A percentile compares a stretch with the other conserved stretches of the same genome.
Evolutionary conservation across 2,888 invertebrate species (phyloP).

Genomic region (Cephus pygmeus): DNA sequence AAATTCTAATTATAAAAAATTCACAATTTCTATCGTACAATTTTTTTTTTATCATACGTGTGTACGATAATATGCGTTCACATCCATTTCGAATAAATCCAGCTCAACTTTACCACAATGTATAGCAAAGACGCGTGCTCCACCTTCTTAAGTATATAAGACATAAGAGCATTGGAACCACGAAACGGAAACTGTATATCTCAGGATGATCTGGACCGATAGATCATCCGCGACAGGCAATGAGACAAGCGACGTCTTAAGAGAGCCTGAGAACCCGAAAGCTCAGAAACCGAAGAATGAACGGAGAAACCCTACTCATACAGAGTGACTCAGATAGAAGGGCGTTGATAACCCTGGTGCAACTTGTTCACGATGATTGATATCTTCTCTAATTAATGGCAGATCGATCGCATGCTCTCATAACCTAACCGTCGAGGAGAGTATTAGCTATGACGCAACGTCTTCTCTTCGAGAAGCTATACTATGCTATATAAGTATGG

Average conservation of each 20-base stretch:
- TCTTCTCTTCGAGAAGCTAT: neutral
- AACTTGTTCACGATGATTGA: slow-evolving; percentile 10
- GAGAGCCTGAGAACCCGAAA: neutral
- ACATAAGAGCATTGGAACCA: neutral
- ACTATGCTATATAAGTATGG: neutral
- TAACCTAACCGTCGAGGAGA: neutral
- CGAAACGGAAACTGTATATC: slow-evolving; percentile 6
- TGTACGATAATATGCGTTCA: neutral
- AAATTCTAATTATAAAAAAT: neutral
- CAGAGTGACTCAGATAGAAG: neutral
- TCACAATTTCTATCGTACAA: neutral
- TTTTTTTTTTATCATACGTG: neutral
- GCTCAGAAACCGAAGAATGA: neutral
- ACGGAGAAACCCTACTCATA: slow-evolving; percentile 1
- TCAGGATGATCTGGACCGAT: slow-evolving; percentile 6
- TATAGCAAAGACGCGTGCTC: neutral
- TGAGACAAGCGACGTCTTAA: slow-evolving; percentile 1
- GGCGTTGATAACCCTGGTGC: neutral
- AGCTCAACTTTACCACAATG: neutral
- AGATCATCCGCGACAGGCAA: slow-evolving; percentile 8
- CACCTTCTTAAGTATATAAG: neutral
- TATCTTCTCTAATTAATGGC: slow-evolving; percentile 3
- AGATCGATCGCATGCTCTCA: neutral
- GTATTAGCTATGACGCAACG: neutral
- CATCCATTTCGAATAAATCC: neutral